phyloP scores from a whole-genome alignment of 2,888 invertebrate species.

The Psylliodes chrysocephalus region DNA sequence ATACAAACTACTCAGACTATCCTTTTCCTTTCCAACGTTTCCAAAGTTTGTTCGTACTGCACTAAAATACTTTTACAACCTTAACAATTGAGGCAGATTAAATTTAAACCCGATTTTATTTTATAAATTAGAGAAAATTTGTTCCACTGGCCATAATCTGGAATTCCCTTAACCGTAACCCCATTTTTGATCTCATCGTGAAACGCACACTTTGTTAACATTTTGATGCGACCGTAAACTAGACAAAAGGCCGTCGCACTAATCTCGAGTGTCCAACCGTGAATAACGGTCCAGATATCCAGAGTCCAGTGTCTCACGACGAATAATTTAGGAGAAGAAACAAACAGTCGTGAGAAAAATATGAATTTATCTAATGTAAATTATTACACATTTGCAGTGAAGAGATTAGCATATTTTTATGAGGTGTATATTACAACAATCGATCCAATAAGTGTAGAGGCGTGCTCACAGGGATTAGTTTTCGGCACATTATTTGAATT shows the following conservation, averaged over 20 bases:
- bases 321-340: background rate
- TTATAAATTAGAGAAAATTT: background rate
- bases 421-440: too few relatives aligned
- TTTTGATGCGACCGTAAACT: conserved; percentile 26
- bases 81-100: background rate
- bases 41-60: too few relatives aligned
- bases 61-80: too few relatives aligned
- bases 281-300: conserved; percentile 29
- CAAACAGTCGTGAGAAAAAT: too few relatives aligned
- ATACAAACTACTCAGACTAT: too few relatives aligned
- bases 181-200: conserved; percentile 7
- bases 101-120: background rate
- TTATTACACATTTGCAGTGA: too few relatives aligned
- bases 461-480: too few relatives aligned
- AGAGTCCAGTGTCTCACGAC: background rate
- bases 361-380: too few relatives aligned
- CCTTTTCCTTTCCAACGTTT: too few relatives aligned
- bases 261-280: conserved; percentile 36
- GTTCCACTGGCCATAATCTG: background rate
- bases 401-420: too few relatives aligned
- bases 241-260: conserved; percentile 26
- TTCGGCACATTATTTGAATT: too few relatives aligned
- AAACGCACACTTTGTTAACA: conserved; percentile 26
- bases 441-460: too few relatives aligned
- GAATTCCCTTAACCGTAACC: background rate